Base-by-base conservation (phyloP, 2,888 invertebrate species). In the Halictus quadricinctus region DNA sequence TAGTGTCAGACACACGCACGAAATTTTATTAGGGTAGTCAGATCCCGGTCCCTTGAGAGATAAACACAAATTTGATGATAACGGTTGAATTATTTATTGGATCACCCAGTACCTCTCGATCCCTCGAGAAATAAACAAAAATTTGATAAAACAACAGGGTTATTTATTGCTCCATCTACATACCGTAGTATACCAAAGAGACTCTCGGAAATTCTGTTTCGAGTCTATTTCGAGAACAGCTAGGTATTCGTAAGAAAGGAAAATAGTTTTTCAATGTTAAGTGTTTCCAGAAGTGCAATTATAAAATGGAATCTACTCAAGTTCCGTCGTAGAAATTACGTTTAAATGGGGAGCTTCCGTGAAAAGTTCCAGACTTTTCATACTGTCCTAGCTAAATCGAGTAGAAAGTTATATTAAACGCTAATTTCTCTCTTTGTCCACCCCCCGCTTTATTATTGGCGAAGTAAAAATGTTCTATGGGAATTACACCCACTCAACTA, bases 371-470 rank as follows among this genome's bases (percentile, higher is more conserved):
- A 13, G 13, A 60, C 5, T 25, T 60, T 60, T 13, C 25, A 60
- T 60, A 25, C 60, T 25, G 60, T 60, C 25, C 25, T 1, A 25
- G 25, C 13, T 13, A 13, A 25, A 25, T 60, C 25, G 60, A 25
- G 60, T 25, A 60, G 60, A 60, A 60, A 60, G 60, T 60, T 60
- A 25, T 60, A 60, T 60, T 60, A 60, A 60, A 60, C 25, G 60
- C 60, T 60, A 60, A 60, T 60, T 25, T 60, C 60, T 60, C 25
- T 25, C 25, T 60, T 60, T 60, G 25, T 25, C 25, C 60, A 60
- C 13, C 4, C 60, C 60, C 13, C 12, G 25, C 60, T 25, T 60
- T 60, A 60, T 60, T 25, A 60, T 60, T 25, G 60, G 25, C 13
- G 60, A 60, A 5, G 60, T 60, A 60, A 60, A 60, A 60, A 60